These are phyloP conservation scores for Melanotaenia duboulayi DNA, from an alignment of 2,113 vertebrate genomes.

Conservation along the genomic window DNA sequence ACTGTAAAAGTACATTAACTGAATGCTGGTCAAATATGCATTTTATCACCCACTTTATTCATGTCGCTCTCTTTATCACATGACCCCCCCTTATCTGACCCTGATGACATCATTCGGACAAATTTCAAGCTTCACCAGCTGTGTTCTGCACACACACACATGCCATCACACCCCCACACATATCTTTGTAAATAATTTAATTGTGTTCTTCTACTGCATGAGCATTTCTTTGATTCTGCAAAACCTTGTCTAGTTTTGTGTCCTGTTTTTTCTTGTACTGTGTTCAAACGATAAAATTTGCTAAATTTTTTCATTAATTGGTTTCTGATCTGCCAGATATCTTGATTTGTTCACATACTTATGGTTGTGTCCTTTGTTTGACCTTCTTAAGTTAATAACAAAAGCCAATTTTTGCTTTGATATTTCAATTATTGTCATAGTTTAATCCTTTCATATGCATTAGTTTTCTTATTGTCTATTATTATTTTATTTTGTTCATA, in stretches of 20 bases:
- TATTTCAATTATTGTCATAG: not conserved
- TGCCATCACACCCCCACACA: constrained; percentile 1
- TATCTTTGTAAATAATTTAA: not conserved
- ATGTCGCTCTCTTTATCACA: constrained; percentile 18
- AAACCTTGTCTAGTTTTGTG: not conserved
- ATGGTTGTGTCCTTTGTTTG: not conserved
- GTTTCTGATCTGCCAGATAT: not conserved
- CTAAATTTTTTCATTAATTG: constrained; percentile 2
- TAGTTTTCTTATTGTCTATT: not conserved
- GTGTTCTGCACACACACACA: constrained; percentile 44
- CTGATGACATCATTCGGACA: constrained; percentile 53
- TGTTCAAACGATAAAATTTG: too few relatives aligned
- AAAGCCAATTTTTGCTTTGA: not conserved
- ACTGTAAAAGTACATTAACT: too few relatives aligned
- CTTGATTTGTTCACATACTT: not conserved
- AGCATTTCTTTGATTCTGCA: too few relatives aligned
- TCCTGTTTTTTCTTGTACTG: not conserved
- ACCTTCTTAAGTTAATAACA: not conserved
- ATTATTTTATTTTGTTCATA: constrained; percentile 16
- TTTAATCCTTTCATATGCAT: not conserved
- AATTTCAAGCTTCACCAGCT: constrained; percentile 49
- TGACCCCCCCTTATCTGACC: constrained; percentile 38
- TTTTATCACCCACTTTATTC: not conserved
- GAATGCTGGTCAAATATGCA: not conserved
- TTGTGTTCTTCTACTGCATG: too few relatives aligned